These are phyloP conservation scores for Hirundo rustica DNA, from an alignment of 2,797 vertebrate genomes.

Conservation along the genomic window DNA sequence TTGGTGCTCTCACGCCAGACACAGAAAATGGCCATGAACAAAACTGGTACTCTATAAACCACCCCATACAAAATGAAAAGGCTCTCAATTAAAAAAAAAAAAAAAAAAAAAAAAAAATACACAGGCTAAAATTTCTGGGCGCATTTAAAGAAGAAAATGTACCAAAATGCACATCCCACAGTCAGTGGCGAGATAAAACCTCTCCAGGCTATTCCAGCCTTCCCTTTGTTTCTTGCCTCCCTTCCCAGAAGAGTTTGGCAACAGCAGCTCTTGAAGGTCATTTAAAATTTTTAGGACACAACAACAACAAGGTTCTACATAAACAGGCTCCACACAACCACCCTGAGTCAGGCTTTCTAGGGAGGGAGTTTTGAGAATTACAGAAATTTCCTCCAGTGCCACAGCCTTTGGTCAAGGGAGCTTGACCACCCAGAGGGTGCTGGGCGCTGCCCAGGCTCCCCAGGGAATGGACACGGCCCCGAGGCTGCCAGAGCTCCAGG, in stretches of 20 bases:
- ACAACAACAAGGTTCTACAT: background rate
- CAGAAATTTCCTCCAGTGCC: background rate
- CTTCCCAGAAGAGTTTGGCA: background rate
- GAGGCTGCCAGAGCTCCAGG: background rate
- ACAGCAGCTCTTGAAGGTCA: background rate
- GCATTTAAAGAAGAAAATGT: background rate
- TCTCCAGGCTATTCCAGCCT: background rate
- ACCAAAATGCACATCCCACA: background rate
- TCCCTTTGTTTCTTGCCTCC: background rate
- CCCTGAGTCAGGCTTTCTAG: background rate
- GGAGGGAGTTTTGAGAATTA: background rate
- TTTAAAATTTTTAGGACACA: background rate
- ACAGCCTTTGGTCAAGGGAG: background rate
- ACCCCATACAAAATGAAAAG: background rate
- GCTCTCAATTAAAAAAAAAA: background rate
- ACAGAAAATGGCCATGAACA: background rate
- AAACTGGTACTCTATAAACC: background rate
- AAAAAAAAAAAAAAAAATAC: background rate
- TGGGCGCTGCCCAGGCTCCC: background rate
- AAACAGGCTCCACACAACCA: background rate
- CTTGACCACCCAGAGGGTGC: background rate
- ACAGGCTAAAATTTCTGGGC: background rate
- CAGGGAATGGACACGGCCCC: background rate
- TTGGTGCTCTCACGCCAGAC: background rate
- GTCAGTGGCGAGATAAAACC: background rate